Conservation (phyloP, 2,888 invertebrate genomes). For the Trichogramma evanescens region DNA sequence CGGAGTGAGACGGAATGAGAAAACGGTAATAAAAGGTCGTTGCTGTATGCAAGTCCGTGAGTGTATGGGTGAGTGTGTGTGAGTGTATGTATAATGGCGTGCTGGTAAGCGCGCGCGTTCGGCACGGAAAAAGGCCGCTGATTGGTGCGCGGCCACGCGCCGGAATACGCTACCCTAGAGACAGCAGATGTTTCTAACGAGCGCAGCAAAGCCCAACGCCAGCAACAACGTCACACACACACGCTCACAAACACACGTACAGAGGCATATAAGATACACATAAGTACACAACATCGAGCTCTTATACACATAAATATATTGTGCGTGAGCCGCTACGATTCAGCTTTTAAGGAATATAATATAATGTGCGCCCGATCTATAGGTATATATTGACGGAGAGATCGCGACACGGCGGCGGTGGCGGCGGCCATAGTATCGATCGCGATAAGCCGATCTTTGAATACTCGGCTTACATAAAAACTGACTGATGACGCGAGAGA, state of each 20-base stretch:
- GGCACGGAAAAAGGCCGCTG: conserved; percentile 27
- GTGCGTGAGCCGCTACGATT: neutral
- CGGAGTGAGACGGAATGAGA: neutral
- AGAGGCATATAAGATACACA: too few relatives aligned
- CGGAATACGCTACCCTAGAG: conserved; percentile 34
- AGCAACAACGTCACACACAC: neutral
- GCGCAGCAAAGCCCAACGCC: conserved; percentile 19
- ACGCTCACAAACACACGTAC: neutral
- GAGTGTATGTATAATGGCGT: conserved; percentile 23
- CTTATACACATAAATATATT: neutral
- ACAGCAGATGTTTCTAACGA: conserved; percentile 44
- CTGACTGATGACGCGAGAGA: too few relatives aligned
- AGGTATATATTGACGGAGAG: neutral
- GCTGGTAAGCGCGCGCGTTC: conserved; percentile 24
- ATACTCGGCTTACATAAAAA: neutral
- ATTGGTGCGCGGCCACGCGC: conserved; percentile 39
- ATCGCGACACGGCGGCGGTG: neutral
- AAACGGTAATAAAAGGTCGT: neutral
- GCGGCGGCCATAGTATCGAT: conserved; percentile 34
- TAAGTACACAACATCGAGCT: neutral
- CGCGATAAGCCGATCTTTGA: conserved; percentile 34
- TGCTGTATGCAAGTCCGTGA: neutral
- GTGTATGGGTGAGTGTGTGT: neutral
- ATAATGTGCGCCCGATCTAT: neutral
- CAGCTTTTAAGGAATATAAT: too few relatives aligned